A percentile compares a stretch with the other conserved stretches of the same genome.
Evolutionary conservation across 2,113 vertebrate species (phyloP).

Genomic region (Pandion haliaetus): DNA sequence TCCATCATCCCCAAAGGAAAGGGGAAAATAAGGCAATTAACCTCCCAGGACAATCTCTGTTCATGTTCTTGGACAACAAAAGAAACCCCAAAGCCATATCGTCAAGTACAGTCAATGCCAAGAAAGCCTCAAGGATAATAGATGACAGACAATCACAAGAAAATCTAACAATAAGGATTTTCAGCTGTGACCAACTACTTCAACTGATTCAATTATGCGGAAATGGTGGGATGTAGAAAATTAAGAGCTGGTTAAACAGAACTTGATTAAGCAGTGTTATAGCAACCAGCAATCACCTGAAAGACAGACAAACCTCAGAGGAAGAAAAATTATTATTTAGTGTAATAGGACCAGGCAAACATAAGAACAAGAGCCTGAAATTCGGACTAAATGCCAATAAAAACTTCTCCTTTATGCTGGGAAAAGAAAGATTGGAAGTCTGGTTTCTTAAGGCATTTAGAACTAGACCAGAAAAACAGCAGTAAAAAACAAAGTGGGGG

Average conservation of each 20-base stretch:
- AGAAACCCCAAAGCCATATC: background rate
- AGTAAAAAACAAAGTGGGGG: background rate
- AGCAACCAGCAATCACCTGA: conserved; percentile 28
- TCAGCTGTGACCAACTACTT: conserved; percentile 1
- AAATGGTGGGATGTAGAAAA: conserved; percentile 10
- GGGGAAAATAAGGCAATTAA: background rate
- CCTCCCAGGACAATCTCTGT: background rate
- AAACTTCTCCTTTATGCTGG: background rate
- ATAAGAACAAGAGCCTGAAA: background rate
- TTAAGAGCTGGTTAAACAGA: conserved; percentile 4
- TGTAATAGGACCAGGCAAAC: background rate
- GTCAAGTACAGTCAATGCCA: background rate
- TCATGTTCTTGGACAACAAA: background rate
- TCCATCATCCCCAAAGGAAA: background rate
- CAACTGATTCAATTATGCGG: background rate
- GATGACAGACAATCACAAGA: conserved; percentile 19
- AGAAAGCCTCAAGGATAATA: conserved; percentile 22
- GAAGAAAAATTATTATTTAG: background rate
- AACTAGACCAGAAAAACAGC: background rate
- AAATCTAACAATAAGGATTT: conserved; percentile 5
- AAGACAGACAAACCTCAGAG: background rate
- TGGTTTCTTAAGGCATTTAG: background rate
- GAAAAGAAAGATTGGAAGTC: background rate
- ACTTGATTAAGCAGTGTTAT: conserved; percentile 2
- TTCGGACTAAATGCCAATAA: background rate